A percentile compares a stretch with the other conserved stretches of the same genome.
phyloP scores from a whole-genome alignment of 2,797 vertebrate species.

The Myripristis murdjan region DNA sequence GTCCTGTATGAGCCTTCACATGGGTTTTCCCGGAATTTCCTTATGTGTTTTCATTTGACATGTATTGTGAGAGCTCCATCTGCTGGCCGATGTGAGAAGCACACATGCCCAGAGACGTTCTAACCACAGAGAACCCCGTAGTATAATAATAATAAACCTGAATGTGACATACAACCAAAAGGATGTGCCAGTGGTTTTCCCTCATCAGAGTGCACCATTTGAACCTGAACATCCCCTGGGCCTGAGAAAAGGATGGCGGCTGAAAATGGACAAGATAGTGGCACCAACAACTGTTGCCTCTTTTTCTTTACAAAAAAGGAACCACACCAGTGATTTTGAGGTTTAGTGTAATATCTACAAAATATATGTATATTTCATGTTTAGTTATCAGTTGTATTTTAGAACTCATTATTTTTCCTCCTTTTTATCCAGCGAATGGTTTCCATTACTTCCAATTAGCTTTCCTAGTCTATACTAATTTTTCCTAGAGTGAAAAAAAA shows the following conservation, averaged over 20 bases:
- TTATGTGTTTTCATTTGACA: background rate
- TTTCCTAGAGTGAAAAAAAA: too few species aligned
- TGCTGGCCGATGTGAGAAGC: slow-evolving; percentile 32
- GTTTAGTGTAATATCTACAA: too few species aligned
- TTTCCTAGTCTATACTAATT: too few species aligned
- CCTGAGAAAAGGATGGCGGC: slow-evolving; percentile 28
- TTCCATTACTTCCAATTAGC: too few species aligned
- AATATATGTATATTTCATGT: too few species aligned
- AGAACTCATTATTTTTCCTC: too few species aligned
- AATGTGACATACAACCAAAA: slow-evolving; percentile 20
- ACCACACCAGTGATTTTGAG: too few species aligned
- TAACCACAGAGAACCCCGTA: slow-evolving; percentile 8
- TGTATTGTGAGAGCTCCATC: slow-evolving; percentile 1
- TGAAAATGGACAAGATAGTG: background rate
- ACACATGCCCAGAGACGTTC: slow-evolving; percentile 7
- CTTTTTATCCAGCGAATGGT: too few species aligned
- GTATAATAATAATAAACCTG: slow-evolving; percentile 14
- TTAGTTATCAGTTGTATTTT: too few species aligned
- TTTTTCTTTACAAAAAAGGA: too few species aligned
- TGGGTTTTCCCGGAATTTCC: background rate
- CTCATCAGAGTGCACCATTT: slow-evolving; percentile 8
- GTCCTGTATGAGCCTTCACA: background rate
- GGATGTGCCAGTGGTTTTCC: slow-evolving; percentile 14
- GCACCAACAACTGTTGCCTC: background rate
- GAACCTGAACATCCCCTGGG: slow-evolving; percentile 33